phyloP scores from a whole-genome alignment of 1,140 invertebrate species.

The Choristoneura fumiferana region DNA sequence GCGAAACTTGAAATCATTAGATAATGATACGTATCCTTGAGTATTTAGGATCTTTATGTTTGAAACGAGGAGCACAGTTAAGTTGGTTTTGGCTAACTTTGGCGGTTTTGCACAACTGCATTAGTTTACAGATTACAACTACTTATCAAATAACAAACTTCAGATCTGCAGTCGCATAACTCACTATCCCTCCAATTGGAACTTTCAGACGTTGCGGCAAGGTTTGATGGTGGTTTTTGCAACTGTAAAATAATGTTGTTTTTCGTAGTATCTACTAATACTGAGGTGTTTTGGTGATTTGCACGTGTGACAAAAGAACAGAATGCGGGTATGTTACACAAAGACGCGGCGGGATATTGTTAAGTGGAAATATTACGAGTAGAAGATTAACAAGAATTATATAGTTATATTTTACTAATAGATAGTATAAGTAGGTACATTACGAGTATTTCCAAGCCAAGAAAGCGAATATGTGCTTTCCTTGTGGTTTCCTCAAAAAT shows the following conservation, averaged over 20 bases:
- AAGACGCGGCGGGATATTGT: not conserved
- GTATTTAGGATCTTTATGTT: not conserved
- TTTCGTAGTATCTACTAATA: not conserved
- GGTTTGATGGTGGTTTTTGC: not conserved
- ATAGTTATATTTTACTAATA: too few species aligned
- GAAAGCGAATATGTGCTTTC: too few species aligned
- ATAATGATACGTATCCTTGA: not conserved
- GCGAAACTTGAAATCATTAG: not conserved
- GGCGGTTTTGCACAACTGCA: constrained; percentile 12
- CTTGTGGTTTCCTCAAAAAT: too few species aligned
- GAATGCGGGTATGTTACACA: constrained; percentile 6
- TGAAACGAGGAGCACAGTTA: not conserved
- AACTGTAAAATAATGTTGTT: not conserved
- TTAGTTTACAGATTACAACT: constrained; percentile 9
- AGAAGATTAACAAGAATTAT: not conserved
- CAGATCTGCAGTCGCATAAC: not conserved
- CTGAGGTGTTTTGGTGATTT: not conserved
- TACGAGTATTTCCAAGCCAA: too few species aligned
- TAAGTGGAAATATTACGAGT: not conserved
- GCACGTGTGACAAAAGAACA: not conserved
- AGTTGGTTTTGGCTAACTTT: constrained; percentile 4
- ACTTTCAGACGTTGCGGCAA: not conserved
- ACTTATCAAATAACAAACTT: not conserved
- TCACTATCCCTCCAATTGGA: not conserved
- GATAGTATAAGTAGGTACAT: too few species aligned